These are phyloP conservation scores for Euspilapteryx auroguttella DNA, from an alignment of 2,888 invertebrate genomes.

Conservation along the genomic window DNA sequence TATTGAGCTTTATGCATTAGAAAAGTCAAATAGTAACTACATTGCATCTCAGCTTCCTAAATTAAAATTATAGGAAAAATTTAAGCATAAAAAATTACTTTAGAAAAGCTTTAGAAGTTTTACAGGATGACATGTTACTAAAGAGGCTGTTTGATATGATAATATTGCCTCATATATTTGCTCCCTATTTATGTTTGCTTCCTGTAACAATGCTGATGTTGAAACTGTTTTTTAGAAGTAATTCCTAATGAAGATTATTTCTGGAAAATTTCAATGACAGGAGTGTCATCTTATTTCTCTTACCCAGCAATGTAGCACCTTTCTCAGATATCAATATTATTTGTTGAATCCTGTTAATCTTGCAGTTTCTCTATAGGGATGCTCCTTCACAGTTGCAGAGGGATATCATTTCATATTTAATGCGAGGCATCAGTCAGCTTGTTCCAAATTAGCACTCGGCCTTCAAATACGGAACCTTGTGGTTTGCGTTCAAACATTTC, in stretches of 20 bases:
- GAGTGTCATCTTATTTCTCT: constrained; percentile 52
- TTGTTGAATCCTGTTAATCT: constrained; percentile 23
- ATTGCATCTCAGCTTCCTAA: no score
- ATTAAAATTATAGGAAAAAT: no score
- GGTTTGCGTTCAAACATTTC: constrained; percentile 33
- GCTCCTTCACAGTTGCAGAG: constrained; percentile 54
- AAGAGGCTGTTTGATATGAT: no score
- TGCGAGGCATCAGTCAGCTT: constrained; percentile 26
- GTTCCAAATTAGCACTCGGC: constrained; percentile 27
- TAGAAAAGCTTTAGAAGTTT: no score
- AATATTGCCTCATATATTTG: no score
- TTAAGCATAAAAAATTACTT: no score
- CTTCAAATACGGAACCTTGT: constrained; percentile 23
- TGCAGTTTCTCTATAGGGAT: constrained; percentile 45
- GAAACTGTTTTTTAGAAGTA: no score
- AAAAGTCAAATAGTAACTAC: no score
- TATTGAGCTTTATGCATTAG: no score
- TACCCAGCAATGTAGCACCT: constrained; percentile 20
- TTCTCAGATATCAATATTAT: constrained; percentile 16
- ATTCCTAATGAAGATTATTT: constrained; percentile 11
- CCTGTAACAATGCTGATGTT: no score
- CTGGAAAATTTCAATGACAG: constrained; percentile 54
- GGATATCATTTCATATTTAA: constrained; percentile 40
- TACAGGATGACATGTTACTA: no score
- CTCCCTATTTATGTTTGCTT: no score